These are phyloP conservation scores for Gambelia wislizenii DNA, from an alignment of 2,797 vertebrate genomes.

Conservation along the genomic window DNA sequence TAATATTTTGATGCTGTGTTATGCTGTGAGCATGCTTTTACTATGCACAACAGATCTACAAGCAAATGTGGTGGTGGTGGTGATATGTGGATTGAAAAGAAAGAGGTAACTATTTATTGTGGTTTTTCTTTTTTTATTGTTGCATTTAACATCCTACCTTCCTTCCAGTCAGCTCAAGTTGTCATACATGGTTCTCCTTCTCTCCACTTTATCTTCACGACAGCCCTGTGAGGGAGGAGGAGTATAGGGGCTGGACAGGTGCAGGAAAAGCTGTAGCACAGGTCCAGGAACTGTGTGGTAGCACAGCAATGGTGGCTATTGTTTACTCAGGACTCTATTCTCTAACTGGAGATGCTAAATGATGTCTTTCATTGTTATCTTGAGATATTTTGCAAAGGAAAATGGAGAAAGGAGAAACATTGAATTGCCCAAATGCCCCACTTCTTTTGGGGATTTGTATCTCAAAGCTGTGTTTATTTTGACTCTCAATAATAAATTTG, in stretches of 20 bases:
- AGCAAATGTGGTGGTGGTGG: neutral
- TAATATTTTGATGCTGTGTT: neutral
- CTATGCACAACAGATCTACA: neutral
- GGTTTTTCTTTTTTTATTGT: neutral
- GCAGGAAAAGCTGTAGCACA: neutral
- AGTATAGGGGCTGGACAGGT: neutral
- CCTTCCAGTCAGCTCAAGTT: neutral
- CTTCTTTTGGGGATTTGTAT: neutral
- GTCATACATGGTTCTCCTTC: neutral
- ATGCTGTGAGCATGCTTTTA: neutral
- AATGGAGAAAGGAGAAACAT: neutral
- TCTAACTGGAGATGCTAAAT: neutral
- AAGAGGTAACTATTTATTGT: neutral
- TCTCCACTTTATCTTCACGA: neutral
- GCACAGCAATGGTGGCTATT: neutral
- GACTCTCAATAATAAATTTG: neutral
- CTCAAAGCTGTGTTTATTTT: constrained; percentile 11
- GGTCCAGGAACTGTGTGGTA: neutral
- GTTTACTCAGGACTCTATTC: neutral
- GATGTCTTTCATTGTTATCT: neutral
- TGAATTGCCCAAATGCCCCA: constrained; percentile 8
- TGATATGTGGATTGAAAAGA: neutral
- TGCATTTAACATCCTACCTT: too few relatives aligned
- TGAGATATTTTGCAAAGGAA: neutral
- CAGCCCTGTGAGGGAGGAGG: neutral